Evolutionary conservation across 2,113 vertebrate species (phyloP).

Genomic region (Takifugu bimaculatus): DNA sequence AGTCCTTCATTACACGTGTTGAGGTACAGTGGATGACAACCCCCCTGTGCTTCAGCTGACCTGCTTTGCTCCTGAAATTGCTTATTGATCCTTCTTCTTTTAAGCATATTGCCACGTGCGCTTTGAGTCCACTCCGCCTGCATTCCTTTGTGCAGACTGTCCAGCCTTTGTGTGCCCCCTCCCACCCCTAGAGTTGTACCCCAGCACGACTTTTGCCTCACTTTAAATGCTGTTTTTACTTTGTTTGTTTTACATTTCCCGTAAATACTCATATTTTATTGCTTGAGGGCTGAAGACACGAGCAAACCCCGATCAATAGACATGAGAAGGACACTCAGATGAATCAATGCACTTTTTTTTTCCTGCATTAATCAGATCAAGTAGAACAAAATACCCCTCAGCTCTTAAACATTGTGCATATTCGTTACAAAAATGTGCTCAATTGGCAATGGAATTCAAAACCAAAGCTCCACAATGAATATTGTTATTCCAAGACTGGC

Average conservation of each 20-base stretch:
- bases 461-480: neutral
- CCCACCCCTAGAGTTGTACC: constrained; percentile 38
- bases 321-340: constrained; percentile 50
- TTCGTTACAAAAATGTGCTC: too few relatives aligned
- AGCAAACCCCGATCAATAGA: constrained; percentile 51
- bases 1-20: constrained; percentile 38
- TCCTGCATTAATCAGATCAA: constrained; percentile 26
- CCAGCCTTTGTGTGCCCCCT: constrained; percentile 21
- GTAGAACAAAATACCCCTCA: too few relatives aligned
- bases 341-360: constrained; percentile 45
- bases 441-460: neutral
- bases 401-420: too few relatives aligned
- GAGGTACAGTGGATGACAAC: constrained; percentile 55
- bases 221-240: constrained; percentile 59
- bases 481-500: neutral
- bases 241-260: constrained; percentile 41
- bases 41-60: constrained; percentile 55
- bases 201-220: constrained; percentile 54
- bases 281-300: constrained; percentile 35
- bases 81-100: constrained; percentile 74
- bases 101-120: constrained; percentile 48
- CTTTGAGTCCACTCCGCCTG: constrained; percentile 11
- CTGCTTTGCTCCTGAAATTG: constrained; percentile 69
- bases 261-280: constrained; percentile 65
- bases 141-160: constrained; percentile 32